Evolutionary conservation across 2,888 invertebrate species (phyloP), one percentile per base, ranked within the genome.

Genomic region (Eremobia ochroleuca): DNA sequence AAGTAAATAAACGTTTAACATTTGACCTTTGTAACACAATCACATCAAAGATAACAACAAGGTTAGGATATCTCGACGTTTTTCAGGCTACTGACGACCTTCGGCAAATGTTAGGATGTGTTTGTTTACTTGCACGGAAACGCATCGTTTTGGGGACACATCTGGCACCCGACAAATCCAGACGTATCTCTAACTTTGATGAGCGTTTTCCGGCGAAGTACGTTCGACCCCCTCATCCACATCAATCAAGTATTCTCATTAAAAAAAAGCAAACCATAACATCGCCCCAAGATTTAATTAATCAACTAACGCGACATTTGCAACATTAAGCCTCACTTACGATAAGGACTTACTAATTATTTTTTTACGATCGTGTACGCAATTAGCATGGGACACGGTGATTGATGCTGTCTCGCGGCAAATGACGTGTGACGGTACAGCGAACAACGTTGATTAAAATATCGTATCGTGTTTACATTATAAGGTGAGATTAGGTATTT

Each of bases 311-410:
- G 83, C 89, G 90, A 91, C 91, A 92, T 94, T 94, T 93, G 92
- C 92, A 93, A 94, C 94, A 93, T 94, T 93, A 94, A 93, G 89
- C 89, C 92, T 90, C 86, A 90, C 84, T 91, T 87, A 85, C 92
- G 95, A 94, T 95, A 95, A 93, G 88, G 90, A 75, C 73, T 85
- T 88, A 87, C 89, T 95, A 94, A 96, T 96, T 94, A 95, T 88
- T 92, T 92, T 95, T 95, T 95, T 94, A 95, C 92, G 92, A 92
- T 83, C 91, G 79, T 92, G 93, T 93, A 94, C 88, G 92, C 94
- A 96, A 96, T 96, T 95, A 96, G 95, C 90, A 87, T 87, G 83
- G 89, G 91, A 88, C 90, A 92, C 90, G 91, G 92, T 91, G 90
- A 90, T 93, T 90, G 89, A 87, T 85, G 76, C 79, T 76, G 86